A percentile compares a stretch with the other conserved stretches of the same genome.
phyloP scores from a whole-genome alignment of 2,113 vertebrate genomes.

The Alethe diademata region DNA sequence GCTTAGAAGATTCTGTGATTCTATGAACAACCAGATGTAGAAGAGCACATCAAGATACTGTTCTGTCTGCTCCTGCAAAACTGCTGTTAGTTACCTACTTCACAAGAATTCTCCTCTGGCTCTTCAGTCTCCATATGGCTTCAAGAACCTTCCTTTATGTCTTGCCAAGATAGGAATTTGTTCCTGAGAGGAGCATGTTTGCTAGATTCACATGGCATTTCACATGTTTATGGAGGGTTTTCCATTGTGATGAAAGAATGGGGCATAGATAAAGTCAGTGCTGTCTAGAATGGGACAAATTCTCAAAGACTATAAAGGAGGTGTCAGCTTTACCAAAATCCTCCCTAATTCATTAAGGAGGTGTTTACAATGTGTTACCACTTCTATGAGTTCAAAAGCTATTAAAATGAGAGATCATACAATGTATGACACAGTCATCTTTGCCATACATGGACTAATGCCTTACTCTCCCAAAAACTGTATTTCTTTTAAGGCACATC shows the following conservation, averaged over 20 bases:
- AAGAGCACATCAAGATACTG: not conserved
- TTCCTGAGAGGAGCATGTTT: not conserved
- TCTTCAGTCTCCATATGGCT: not conserved
- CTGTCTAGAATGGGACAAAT: not conserved
- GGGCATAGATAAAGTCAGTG: not conserved
- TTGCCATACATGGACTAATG: not conserved
- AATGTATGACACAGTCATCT: not conserved
- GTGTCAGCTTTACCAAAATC: not conserved
- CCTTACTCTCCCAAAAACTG: not conserved
- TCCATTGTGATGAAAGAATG: not conserved
- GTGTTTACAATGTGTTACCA: not conserved
- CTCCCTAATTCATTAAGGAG: not conserved
- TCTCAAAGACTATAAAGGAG: not conserved
- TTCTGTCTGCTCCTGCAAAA: not conserved
- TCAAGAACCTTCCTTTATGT: not conserved
- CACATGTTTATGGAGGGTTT: not conserved
- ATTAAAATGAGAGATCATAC: conserved; percentile 44
- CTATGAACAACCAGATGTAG: not conserved
- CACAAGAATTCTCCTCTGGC: not conserved
- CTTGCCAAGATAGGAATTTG: not conserved
- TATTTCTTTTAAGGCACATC: not conserved
- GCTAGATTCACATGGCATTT: not conserved
- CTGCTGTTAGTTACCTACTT: not conserved
- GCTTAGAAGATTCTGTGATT: not conserved
- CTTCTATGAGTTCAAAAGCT: not conserved